Evolutionary conservation across 2,888 invertebrate genomes (phyloP), one percentile per base, ranked within the genome.

Genomic region (Mongoloraphidia duomilia): DNA sequence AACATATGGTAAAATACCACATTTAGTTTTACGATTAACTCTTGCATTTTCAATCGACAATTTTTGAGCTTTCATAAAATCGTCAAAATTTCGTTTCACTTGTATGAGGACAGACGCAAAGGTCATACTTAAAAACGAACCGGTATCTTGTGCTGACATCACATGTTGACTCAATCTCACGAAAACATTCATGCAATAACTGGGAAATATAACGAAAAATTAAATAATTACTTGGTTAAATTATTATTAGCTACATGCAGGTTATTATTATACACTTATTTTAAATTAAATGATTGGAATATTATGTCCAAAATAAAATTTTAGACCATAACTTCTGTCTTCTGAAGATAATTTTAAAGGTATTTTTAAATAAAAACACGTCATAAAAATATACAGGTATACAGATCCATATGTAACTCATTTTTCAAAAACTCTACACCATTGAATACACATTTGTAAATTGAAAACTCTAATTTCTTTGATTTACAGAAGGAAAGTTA

Each of bases 131-230:
- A 93, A 74, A 67, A 88, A 92, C 34, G 89, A 87, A 50, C 89
- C 88, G 45, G 84, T 76, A 64, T 89, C 84, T 69, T 90, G 83
- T 1, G 89, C 84, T 34, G 88, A 86, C 79, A 92, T 84, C 33
- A 94, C 94, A 63, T 96, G 94, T 61, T 91, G 86, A 55, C 91
- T 90, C 60, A 94, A 75, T 56, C 89, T 80, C 11, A 95, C 95
- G 61, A 96, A 73, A 53, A 94, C 87, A 58, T 92, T 90, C 79
- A 96, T 87, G 47, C 91, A 92, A 65, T 93, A 93, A 68, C 93
- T 94, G 61, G 17, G 44, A 43, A 42, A 10, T 42, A 40, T 11
- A 50, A 44, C 34, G 14, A 4, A 50, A 48, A 44, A 40, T 50
- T 35, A 43, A 9, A 42, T 44, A 45, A 33, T 42, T 14, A 11